Evolutionary conservation across 1,140 invertebrate genomes (phyloP).

Genomic region (Manduca sexta): DNA sequence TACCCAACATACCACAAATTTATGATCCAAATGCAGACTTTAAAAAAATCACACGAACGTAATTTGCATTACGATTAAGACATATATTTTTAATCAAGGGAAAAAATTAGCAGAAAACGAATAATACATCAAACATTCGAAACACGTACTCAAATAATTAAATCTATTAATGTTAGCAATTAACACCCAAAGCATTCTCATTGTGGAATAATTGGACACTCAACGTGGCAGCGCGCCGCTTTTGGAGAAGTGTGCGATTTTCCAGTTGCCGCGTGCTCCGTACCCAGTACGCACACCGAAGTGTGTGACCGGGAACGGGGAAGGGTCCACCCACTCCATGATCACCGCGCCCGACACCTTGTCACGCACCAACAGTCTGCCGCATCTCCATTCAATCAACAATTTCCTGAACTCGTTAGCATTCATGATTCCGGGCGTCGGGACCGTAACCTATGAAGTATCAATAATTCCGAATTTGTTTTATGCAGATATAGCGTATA

Average conservation of each 20-base stretch:
- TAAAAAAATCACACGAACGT: constrained; percentile 24
- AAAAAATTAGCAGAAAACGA: neutral
- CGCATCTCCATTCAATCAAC: constrained; percentile 75
- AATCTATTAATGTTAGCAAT: constrained; percentile 21
- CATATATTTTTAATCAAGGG: constrained; percentile 32
- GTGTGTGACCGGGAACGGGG: constrained; percentile 75
- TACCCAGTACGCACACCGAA: constrained; percentile 77
- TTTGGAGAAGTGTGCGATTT: constrained; percentile 53
- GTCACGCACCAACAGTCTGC: constrained; percentile 68
- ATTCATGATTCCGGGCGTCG: constrained; percentile 73
- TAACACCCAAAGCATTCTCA: constrained; percentile 26
- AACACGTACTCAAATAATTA: neutral
- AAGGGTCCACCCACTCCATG: constrained; percentile 75
- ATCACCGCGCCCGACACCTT: constrained; percentile 58
- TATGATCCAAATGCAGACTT: constrained; percentile 24
- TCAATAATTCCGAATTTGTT: constrained; percentile 16
- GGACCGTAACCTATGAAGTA: constrained; percentile 69
- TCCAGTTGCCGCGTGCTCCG: constrained; percentile 77
- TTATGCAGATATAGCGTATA: constrained; percentile 5
- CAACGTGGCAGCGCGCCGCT: constrained; percentile 43
- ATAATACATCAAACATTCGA: too few species aligned
- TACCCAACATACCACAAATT: constrained; percentile 61
- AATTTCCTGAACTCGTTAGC: constrained; percentile 74
- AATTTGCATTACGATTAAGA: constrained; percentile 20
- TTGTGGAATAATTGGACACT: constrained; percentile 37